Percentiles rank a stretch among this genome's conserved stretches.
These are phyloP conservation scores for Tolypeutes matacus DNA, from an alignment of 2,797 vertebrate species.

Conservation along the genomic window DNA sequence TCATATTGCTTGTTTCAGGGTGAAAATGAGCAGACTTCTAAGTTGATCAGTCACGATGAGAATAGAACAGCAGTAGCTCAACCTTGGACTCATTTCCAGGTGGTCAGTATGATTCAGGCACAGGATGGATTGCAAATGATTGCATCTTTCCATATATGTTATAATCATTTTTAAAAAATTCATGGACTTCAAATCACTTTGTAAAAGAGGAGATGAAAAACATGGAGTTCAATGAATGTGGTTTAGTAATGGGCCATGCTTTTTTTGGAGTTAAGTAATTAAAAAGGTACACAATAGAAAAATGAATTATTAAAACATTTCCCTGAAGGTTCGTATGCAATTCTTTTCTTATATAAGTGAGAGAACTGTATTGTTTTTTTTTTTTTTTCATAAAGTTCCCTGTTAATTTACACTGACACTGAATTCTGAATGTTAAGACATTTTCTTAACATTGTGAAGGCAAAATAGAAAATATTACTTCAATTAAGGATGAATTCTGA, in stretches of 20 bases:
- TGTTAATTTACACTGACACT: background rate
- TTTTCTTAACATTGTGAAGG: conserved; percentile 56
- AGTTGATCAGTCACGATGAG: background rate
- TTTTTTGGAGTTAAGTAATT: background rate
- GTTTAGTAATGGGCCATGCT: background rate
- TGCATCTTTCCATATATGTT: background rate
- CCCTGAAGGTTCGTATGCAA: background rate
- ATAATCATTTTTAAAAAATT: background rate
- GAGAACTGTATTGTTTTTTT: background rate
- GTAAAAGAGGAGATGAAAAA: background rate
- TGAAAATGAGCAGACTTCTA: background rate
- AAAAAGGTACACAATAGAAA: background rate
- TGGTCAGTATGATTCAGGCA: background rate
- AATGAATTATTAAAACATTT: background rate
- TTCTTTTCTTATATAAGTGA: background rate
- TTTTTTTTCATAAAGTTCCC: background rate
- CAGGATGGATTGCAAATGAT: background rate
- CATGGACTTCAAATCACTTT: background rate
- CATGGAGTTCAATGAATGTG: background rate
- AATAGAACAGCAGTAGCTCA: background rate
- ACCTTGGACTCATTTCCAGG: background rate
- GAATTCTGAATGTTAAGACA: background rate
- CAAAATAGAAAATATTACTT: conserved; percentile 50
- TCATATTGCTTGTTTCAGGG: background rate
- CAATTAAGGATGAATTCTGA: conserved; percentile 26